These are phyloP conservation scores for Mamestra configurata DNA, from an alignment of 1,140 invertebrate species.

Conservation along the genomic window DNA sequence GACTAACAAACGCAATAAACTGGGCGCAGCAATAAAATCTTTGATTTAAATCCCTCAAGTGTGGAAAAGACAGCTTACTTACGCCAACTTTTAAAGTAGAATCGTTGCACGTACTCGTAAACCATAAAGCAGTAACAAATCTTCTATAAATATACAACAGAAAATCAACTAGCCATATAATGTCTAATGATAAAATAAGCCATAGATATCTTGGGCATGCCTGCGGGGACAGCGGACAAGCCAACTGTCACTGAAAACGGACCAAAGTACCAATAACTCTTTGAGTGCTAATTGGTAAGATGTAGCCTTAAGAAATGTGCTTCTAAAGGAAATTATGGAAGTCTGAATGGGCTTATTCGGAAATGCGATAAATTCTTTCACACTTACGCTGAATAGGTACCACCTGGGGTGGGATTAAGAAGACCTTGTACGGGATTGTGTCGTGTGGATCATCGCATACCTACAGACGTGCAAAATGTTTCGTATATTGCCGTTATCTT, in stretches of 20 bases:
- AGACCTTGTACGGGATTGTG: slow-evolving; percentile 1
- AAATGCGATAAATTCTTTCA: slow-evolving; percentile 15
- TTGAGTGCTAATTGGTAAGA: slow-evolving; percentile 12
- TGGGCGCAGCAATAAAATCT: slow-evolving; percentile 6
- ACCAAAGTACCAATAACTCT: slow-evolving; percentile 10
- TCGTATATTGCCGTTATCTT: too few relatives aligned
- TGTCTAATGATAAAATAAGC: slow-evolving; percentile 1
- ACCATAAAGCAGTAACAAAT: slow-evolving; percentile 8
- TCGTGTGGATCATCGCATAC: not conserved
- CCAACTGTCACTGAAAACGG: not conserved
- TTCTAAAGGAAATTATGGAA: not conserved
- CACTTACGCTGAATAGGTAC: slow-evolving; percentile 11
- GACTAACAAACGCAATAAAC: not conserved
- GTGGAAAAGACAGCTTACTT: not conserved
- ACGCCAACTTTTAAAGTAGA: not conserved
- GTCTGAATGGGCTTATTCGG: not conserved
- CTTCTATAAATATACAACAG: not conserved
- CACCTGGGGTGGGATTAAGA: not conserved
- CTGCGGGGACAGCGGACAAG: not conserved
- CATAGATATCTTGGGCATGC: slow-evolving; percentile 15
- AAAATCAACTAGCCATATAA: slow-evolving; percentile 12
- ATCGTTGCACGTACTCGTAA: not conserved
- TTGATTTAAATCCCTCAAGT: not conserved
- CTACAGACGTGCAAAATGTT: not conserved
- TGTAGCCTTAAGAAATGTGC: slow-evolving; percentile 12